Percentiles rank a stretch among this genome's conserved stretches.
Conservation (phyloP, 2,888 invertebrate genomes). For the Drosophila macrospina region DNA sequence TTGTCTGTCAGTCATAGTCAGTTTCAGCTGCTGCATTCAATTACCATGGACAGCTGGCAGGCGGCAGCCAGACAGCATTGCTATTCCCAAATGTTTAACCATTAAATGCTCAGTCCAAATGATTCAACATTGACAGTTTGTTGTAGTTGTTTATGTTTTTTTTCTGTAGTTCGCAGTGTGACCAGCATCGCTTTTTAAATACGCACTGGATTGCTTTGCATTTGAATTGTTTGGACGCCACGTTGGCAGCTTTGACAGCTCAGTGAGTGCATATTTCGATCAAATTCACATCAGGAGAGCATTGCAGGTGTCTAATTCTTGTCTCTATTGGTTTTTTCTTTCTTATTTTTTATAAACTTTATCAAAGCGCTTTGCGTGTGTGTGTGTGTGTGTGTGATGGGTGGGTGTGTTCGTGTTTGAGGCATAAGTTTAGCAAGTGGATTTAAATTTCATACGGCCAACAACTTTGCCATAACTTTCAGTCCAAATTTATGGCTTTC, state of each 20-base stretch:
- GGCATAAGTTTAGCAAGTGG: constrained; percentile 40
- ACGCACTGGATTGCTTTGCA: constrained; percentile 9
- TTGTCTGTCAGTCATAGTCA: constrained; percentile 49
- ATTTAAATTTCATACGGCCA: constrained; percentile 42
- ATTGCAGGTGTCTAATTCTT: constrained; percentile 25
- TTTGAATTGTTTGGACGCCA: constrained; percentile 51
- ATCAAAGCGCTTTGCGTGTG: constrained; percentile 21
- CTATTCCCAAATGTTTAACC: constrained; percentile 57
- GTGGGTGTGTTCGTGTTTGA: background rate
- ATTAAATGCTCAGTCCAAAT: constrained; percentile 71
- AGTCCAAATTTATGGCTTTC: constrained; percentile 34
- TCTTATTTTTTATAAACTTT: constrained; percentile 23
- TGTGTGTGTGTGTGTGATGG: background rate
- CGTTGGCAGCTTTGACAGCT: constrained; percentile 56
- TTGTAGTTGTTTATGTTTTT: background rate
- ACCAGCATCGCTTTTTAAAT: constrained; percentile 27
- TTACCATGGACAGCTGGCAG: constrained; percentile 47
- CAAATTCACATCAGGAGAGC: constrained; percentile 2
- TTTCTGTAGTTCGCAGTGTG: constrained; percentile 6
- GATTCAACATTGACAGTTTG: constrained; percentile 61
- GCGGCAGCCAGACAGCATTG: constrained; percentile 5
- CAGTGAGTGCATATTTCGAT: constrained; percentile 26
- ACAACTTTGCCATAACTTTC: constrained; percentile 49
- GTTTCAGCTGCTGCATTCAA: constrained; percentile 67
- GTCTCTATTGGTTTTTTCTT: constrained; percentile 17